These are phyloP conservation scores for Chloroceryle amazona DNA, from an alignment of 2,797 vertebrate species.

Conservation along the genomic window DNA sequence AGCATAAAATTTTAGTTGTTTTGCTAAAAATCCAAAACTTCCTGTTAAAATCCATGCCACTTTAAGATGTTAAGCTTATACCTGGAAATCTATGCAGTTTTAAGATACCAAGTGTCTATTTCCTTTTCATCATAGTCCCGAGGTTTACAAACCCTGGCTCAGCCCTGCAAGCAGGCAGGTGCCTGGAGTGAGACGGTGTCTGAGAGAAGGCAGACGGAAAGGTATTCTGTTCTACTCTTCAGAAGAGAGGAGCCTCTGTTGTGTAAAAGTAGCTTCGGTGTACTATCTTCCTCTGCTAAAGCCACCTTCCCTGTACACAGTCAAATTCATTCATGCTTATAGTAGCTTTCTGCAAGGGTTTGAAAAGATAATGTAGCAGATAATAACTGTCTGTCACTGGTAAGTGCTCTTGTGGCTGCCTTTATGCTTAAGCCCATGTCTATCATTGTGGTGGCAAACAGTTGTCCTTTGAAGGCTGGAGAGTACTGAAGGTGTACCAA, in stretches of 20 bases:
- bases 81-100: not conserved
- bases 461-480: not conserved
- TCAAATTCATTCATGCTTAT: not conserved
- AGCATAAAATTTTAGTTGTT: not conserved
- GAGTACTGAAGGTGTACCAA: not conserved
- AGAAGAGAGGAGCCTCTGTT: not conserved
- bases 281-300: fast-evolving
- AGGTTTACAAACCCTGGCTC: not conserved
- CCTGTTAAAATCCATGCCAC: not conserved
- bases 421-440: not conserved
- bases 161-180: not conserved
- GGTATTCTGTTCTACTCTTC: not conserved
- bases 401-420: not conserved
- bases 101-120: not conserved
- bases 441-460: not conserved
- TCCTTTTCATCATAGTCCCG: not conserved
- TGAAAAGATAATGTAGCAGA: not conserved
- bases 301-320: not conserved
- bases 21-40: not conserved
- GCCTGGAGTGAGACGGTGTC: not conserved
- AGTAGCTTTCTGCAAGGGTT: not conserved
- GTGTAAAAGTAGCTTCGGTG: not conserved
- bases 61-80: not conserved
- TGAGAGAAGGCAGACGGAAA: not conserved
- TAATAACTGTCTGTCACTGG: not conserved